Evolutionary conservation across 2,797 vertebrate species (phyloP).

Genomic region (Pangasius macronema): DNA sequence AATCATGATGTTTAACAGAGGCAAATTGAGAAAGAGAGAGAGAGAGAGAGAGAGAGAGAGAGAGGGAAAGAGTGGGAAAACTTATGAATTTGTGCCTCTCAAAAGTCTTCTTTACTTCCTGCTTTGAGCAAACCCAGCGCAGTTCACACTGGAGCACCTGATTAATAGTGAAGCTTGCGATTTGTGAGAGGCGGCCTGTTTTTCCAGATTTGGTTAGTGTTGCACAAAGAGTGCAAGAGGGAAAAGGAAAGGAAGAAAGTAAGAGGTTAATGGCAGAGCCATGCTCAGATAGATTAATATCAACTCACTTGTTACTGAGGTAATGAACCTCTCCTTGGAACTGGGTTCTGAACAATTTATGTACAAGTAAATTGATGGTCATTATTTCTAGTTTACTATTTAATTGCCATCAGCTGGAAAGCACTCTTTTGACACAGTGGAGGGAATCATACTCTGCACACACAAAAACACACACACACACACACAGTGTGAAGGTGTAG

Average conservation of each 20-base stretch:
- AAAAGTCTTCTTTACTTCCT: constrained; percentile 58
- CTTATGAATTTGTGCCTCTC: constrained; percentile 65
- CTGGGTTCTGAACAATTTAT: constrained; percentile 71
- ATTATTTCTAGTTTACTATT: constrained; percentile 80
- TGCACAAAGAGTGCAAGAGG: constrained; percentile 54
- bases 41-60: constrained; percentile 53
- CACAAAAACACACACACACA: constrained; percentile 20
- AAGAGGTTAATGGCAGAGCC: constrained; percentile 61
- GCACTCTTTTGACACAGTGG: constrained; percentile 67
- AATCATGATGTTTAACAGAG: constrained; percentile 74
- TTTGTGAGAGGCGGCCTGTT: constrained; percentile 59
- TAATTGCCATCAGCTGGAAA: constrained; percentile 76
- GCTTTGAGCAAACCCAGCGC: constrained; percentile 57
- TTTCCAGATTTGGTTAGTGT: constrained; percentile 63
- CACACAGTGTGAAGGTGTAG: constrained; percentile 62
- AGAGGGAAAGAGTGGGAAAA: constrained; percentile 54
- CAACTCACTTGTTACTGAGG: constrained; percentile 66
- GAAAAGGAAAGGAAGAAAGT: constrained; percentile 23
- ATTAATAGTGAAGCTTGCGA: constrained; percentile 66
- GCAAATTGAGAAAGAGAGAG: constrained; percentile 58
- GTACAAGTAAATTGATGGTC: constrained; percentile 73
- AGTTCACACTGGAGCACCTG: constrained; percentile 56
- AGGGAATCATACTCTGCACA: constrained; percentile 51
- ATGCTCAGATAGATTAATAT: constrained; percentile 64
- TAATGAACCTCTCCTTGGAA: constrained; percentile 71